Conservation (phyloP, 2,888 invertebrate genomes). For the Nemoura dubitans region DNA sequence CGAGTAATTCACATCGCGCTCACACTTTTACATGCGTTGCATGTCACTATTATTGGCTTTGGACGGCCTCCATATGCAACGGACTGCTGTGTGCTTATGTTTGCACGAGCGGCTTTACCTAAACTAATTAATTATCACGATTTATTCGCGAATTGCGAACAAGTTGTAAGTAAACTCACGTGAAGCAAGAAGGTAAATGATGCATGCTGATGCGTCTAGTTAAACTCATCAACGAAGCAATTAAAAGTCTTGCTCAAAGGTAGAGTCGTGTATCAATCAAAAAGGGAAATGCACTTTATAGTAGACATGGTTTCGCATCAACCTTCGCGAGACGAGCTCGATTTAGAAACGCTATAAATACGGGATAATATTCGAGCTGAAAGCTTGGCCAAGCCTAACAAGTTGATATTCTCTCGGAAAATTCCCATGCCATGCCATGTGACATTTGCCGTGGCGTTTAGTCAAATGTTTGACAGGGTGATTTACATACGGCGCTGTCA, state of each 20-base stretch:
- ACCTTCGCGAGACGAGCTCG: neutral
- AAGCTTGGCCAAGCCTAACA: neutral
- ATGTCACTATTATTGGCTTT: neutral
- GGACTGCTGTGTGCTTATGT: neutral
- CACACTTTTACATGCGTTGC: neutral
- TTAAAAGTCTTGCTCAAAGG: conserved; percentile 2
- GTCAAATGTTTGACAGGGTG: neutral
- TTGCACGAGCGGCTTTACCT: neutral
- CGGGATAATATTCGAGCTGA: neutral
- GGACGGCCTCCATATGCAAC: neutral
- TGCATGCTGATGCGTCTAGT: neutral
- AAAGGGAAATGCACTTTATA: neutral
- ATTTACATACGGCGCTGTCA: neutral
- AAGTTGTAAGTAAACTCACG: conserved; percentile 4
- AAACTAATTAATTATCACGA: neutral
- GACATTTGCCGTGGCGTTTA: neutral
- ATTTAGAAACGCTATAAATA: neutral
- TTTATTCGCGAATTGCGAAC: neutral
- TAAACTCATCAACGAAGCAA: neutral
- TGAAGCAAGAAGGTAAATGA: neutral
- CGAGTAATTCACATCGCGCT: too few species aligned
- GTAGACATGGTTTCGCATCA: neutral
- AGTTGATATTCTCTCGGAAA: neutral
- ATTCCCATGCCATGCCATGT: neutral
- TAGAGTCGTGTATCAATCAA: neutral